A percentile compares a stretch with the other conserved stretches of the same genome.
phyloP scores from a whole-genome alignment of 1,140 invertebrate species.

The Drosophila mauritiana region DNA sequence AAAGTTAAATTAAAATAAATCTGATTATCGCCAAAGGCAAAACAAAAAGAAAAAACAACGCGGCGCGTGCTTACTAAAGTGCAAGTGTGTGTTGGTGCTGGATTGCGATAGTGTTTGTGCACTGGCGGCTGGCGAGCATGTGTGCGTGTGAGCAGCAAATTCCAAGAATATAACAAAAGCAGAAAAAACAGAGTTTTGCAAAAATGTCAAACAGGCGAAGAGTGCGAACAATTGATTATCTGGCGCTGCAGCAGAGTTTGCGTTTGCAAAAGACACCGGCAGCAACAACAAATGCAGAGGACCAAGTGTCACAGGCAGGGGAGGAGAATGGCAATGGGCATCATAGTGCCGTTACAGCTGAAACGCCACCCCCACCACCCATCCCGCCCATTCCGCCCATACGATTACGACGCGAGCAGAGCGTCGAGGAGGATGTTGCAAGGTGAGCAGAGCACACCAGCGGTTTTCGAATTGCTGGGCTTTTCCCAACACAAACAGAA shows the following conservation, averaged over 20 bases:
- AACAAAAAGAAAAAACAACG: conserved; percentile 34
- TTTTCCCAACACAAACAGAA: conserved; percentile 25
- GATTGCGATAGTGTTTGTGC: conserved; percentile 27
- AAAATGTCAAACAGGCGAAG: conserved; percentile 70
- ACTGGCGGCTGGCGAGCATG: background rate
- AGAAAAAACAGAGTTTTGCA: conserved; percentile 18
- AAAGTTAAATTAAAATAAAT: conserved; percentile 57
- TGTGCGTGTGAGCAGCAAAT: conserved; percentile 33
- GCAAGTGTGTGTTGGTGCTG: conserved; percentile 9
- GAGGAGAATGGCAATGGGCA: conserved; percentile 33
- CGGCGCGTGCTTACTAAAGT: conserved; percentile 41
- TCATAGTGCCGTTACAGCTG: conserved; percentile 4
- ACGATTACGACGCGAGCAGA: conserved; percentile 59
- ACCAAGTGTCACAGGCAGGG: background rate
- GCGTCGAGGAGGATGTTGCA: conserved; percentile 71
- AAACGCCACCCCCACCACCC: conserved; percentile 12
- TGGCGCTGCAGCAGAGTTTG: conserved; percentile 62
- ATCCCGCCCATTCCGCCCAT: conserved; percentile 56
- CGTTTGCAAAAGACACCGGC: conserved; percentile 45
- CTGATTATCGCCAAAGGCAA: conserved; percentile 37
- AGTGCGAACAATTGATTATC: conserved; percentile 72
- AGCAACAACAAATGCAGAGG: conserved; percentile 17
- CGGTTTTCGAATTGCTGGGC: conserved; percentile 17
- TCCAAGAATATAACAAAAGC: conserved; percentile 60
- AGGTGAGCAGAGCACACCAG: conserved; percentile 56